Evolutionary conservation across 92 coral and sea anemone genomes (phyloP), one percentile per base, ranked within the genome.

Genomic region (Heliopora coerulea): DNA sequence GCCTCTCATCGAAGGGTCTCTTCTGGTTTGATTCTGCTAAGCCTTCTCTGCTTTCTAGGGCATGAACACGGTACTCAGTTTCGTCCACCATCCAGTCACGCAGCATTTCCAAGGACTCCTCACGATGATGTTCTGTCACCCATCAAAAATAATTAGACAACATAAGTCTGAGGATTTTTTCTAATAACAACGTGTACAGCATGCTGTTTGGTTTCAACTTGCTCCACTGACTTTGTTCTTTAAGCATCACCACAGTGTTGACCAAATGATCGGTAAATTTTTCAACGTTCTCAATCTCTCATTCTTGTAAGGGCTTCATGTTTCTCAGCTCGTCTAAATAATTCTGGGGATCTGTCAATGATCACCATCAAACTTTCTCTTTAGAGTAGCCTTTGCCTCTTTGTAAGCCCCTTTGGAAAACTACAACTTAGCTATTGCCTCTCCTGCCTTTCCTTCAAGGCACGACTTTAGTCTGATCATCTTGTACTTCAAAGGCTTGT

Each of bases 361-460:
- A 26, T 41, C 21, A 1, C 69, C 70, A 19, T 78, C 59, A 68
- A 79, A 79, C 31, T 65, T 54, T 6, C 68, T 26, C 37, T 68
- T 34, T n/a, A 79, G 35, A 18, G 77, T 66, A 26, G 20, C 50
- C 73, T 78, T 65, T n/a, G 46, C 49, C 37, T 67, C 82, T 65
- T 78, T 20, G 24, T 78, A 32, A 14, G 66, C 82, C 56, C 49
- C 82, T 18, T 49, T 29, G 8, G 50, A 78, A 65, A 59, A 64
- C 8, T 52, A 49, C 13, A 78, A 17, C 60, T 30, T 62, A 3
- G 68, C 27, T n/a, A 56, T 56, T 11, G 61, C 61, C 17, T 56
- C 61, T 56, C 23, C 61, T 56, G 61, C 61, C 31, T 56, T 56
- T 8, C 61, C 30, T 20, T 41, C 49, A 23, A 64, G 70, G 52